Conservation (phyloP, 2,797 vertebrate species). For the Anguilla megastoma region DNA sequence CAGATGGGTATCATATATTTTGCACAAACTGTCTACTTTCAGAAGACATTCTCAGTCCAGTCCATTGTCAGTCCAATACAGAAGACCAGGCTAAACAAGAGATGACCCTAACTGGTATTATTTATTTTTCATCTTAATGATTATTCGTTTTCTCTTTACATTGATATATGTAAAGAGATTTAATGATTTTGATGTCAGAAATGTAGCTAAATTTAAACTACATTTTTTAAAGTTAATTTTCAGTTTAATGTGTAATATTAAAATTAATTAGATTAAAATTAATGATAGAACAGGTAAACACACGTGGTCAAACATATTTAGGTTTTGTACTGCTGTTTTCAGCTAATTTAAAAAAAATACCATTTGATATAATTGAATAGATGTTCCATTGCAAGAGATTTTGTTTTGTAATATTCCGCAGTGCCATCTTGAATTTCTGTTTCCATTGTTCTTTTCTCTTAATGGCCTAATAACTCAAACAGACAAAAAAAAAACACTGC, state of each 20-base stretch:
- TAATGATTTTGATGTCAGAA: background rate
- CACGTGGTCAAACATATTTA: background rate
- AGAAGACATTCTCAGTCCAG: background rate
- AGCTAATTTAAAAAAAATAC: no score
- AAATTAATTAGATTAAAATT: background rate
- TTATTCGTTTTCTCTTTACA: background rate
- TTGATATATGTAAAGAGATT: background rate
- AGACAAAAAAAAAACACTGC: background rate
- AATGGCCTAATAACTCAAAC: background rate
- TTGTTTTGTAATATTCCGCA: background rate
- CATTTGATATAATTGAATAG: background rate
- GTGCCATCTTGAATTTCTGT: background rate
- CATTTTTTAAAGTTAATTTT: background rate
- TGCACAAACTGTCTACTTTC: background rate
- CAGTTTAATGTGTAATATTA: background rate
- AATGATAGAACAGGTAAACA: background rate
- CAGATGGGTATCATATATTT: background rate
- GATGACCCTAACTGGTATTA: background rate
- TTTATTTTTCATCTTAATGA: background rate
- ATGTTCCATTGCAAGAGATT: constrained; percentile 1
- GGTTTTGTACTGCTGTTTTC: no score
- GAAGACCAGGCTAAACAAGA: background rate
- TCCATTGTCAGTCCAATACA: background rate
- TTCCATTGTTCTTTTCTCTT: background rate
- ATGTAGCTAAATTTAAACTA: background rate